Evolutionary conservation across 2,797 vertebrate genomes (phyloP), one percentile per base, ranked within the genome.

Genomic region (Lacerta agilis): DNA sequence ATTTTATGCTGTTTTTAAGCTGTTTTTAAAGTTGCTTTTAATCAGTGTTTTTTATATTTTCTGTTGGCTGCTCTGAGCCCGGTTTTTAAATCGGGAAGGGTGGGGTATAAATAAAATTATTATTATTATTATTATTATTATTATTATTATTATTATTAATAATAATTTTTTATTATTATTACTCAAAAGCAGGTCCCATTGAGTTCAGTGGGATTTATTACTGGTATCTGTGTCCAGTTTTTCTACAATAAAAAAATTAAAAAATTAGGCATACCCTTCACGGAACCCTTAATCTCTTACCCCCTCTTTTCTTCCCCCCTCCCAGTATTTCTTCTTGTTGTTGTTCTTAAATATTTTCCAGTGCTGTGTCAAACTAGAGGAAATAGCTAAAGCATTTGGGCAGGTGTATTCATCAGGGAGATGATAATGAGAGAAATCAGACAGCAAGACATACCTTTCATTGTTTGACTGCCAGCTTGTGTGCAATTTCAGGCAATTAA

Each of bases 401-500:
- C 86, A 90, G 55, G 82, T 93, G 27, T 88, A 92, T 92, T 87
- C 88, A 93, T 85, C 13, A 69, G 80, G 87, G 85, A 93, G 91
- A 91, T 85, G 83, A 71, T 92, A 90, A 95, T 91, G 92, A 95
- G 86, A 90, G 84, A 94, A 95, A 92, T 92, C 78, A 95, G 83
- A 89, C 87, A 93, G 89, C 91, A 95, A 64, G 88, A 88, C 78
- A 95, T 95, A 89, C 93, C 84, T 92, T 92, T 87, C 90, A 86
- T 87, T 91, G 86, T 90, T 91, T 93, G 92, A 94, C 93, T 95
- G 90, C 86, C 94, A 93, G 92, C 86, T 96, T 92, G 90, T 82
- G 69, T 89, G 90, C 91, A 95, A 92, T 95, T 95, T 94, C 82
- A 88, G 91, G 88, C 86, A 95, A 96, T 96, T 93, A 96, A 93